Percentiles rank a stretch among this genome's conserved stretches.
These are phyloP conservation scores for Condylostylus longicornis DNA, from an alignment of 1,140 invertebrate genomes.

Conservation along the genomic window DNA sequence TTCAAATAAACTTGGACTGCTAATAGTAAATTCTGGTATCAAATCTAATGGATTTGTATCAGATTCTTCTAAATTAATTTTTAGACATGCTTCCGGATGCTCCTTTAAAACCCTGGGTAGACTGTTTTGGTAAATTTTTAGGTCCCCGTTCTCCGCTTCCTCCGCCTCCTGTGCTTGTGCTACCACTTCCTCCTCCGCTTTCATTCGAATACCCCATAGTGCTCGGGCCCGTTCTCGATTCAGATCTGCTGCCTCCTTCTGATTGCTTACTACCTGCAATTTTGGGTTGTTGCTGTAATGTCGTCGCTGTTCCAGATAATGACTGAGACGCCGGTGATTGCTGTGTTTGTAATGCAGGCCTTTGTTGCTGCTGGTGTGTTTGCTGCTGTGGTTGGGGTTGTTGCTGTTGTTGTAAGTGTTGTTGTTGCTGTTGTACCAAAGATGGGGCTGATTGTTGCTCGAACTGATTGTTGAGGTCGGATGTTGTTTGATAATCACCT, in stretches of 20 bases:
- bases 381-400: slow-evolving; percentile 9
- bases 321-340: slow-evolving; percentile 3
- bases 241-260: slow-evolving; percentile 16
- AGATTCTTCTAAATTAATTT: slow-evolving; percentile 8
- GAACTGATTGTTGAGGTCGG: no score
- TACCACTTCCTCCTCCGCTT: slow-evolving; percentile 15
- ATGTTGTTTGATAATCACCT: slow-evolving; percentile 20
- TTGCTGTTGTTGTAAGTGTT: slow-evolving; percentile 10
- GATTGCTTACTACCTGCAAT: not conserved
- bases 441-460: slow-evolving; percentile 19
- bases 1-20: slow-evolving; percentile 28
- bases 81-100: not conserved
- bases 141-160: no score
- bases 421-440: slow-evolving; percentile 8
- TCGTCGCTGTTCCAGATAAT: slow-evolving; percentile 1
- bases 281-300: slow-evolving; percentile 9
- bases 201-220: slow-evolving; percentile 26
- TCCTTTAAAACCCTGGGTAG: slow-evolving; percentile 19
- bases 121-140: slow-evolving; percentile 30
- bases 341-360: slow-evolving; percentile 5
- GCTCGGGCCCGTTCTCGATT: slow-evolving; percentile 27
- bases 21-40: slow-evolving; percentile 20
- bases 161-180: slow-evolving; percentile 20
- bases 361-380: slow-evolving; percentile 12
- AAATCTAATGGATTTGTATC: slow-evolving; percentile 14